Evolutionary conservation across 2,113 vertebrate species (phyloP).

Genomic region (Setophaga coronata): DNA sequence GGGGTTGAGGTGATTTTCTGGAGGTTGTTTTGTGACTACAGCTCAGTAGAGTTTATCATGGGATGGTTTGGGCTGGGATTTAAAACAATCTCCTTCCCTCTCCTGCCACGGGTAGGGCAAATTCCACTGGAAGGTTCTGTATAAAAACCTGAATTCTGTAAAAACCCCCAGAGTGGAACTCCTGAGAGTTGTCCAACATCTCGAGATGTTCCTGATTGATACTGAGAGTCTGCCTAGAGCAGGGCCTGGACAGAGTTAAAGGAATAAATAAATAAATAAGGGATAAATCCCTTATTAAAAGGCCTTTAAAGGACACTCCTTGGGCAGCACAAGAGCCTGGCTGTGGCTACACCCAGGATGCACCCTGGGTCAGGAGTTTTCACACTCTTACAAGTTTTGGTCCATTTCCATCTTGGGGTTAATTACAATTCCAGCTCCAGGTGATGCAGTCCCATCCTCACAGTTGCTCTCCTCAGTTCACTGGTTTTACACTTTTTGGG

Average conservation of each 20-base stretch:
- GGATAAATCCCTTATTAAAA: neutral
- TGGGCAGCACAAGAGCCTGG: neutral
- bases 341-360: rapidly evolving
- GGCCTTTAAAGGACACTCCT: neutral
- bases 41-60: neutral
- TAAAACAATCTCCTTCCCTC: neutral
- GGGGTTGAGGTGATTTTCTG: neutral
- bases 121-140: neutral
- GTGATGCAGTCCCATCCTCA: neutral
- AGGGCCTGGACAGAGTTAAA: neutral
- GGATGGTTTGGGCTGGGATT: neutral
- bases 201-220: neutral
- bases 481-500: neutral
- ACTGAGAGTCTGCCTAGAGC: neutral
- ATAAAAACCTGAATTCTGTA: neutral
- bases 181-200: rapidly evolving
- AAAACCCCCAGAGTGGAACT: neutral
- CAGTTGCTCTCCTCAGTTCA: neutral
- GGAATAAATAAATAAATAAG: no score
- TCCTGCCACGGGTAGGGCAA: rapidly evolving
- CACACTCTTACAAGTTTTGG: neutral
- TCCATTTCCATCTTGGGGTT: neutral
- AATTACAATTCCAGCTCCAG: neutral
- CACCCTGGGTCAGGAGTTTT: neutral
- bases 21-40: neutral